A percentile compares a stretch with the other conserved stretches of the same genome.
Conservation (phyloP, 2,113 vertebrate species). For the Orientallactaga bullata region DNA sequence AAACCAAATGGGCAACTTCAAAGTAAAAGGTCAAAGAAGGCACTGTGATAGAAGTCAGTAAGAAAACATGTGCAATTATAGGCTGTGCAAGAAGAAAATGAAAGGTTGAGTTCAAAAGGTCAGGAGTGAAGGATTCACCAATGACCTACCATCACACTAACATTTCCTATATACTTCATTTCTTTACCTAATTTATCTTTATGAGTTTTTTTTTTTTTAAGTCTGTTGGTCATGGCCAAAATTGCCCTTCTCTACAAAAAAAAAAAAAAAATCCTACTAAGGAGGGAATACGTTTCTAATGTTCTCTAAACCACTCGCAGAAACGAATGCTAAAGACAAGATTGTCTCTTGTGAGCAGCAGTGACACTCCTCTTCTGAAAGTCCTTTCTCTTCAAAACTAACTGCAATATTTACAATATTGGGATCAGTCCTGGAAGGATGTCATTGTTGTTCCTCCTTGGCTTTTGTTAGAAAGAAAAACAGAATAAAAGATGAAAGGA, state of each 20-base stretch:
- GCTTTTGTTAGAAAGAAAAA: too few species aligned
- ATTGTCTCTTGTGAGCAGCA: background rate
- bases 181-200: slow-evolving; percentile 29
- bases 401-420: background rate
- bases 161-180: background rate
- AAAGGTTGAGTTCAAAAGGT: slow-evolving; percentile 53
- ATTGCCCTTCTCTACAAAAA: background rate
- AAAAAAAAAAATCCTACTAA: background rate
- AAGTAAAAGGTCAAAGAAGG: slow-evolving; percentile 59
- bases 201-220: background rate
- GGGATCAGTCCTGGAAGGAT: background rate
- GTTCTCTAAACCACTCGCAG: background rate
- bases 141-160: background rate
- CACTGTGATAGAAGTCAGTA: background rate
- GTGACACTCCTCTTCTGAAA: background rate
- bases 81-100: background rate
- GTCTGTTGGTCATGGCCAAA: background rate
- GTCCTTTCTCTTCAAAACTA: slow-evolving; percentile 13
- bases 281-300: background rate
- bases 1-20: slow-evolving; percentile 60
- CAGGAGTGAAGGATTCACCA: background rate
- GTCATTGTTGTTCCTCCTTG: background rate
- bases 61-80: background rate
- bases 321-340: background rate
- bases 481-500: too few species aligned